A percentile compares a stretch with the other conserved stretches of the same genome.
Conservation (phyloP, 64 coral and sea anemone species). For the Porites australiensis region DNA sequence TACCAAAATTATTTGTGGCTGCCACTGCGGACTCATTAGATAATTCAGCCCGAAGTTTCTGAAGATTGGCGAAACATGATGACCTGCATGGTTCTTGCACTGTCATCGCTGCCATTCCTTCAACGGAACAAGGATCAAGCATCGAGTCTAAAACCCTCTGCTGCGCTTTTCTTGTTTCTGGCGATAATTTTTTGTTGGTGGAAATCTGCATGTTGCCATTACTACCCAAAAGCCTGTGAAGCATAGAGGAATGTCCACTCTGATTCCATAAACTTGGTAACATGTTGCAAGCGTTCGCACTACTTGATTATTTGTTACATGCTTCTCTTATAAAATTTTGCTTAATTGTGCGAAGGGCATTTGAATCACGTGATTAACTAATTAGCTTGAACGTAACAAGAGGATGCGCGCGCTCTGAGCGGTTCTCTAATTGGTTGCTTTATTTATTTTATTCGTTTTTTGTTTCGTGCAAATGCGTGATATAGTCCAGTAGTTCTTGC, state of each 20-base stretch:
- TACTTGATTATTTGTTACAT: background rate
- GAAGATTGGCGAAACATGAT: background rate
- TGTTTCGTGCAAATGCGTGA: no score
- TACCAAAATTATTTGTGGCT: background rate
- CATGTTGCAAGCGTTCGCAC: background rate
- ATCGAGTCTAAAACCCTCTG: background rate
- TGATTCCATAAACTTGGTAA: conserved; percentile 17
- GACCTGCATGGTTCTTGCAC: conserved; percentile 15
- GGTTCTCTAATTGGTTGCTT: no score
- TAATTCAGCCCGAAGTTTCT: conserved; percentile 16
- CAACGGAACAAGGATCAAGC: conserved; percentile 31
- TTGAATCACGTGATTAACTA: background rate
- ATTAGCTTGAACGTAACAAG: conserved; percentile 5
- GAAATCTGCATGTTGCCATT: background rate
- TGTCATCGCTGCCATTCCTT: background rate
- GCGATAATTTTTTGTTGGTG: background rate
- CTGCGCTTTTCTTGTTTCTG: background rate
- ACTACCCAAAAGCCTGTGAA: conserved; percentile 20
- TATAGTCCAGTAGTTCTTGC: no score
- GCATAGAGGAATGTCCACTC: background rate
- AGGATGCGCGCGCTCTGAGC: background rate
- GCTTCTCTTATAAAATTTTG: no score
- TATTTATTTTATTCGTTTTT: no score
- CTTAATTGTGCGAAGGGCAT: no score
- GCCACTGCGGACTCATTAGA: background rate